phyloP scores from a whole-genome alignment of 2,888 invertebrate genomes.

The Autographa pulchrina region DNA sequence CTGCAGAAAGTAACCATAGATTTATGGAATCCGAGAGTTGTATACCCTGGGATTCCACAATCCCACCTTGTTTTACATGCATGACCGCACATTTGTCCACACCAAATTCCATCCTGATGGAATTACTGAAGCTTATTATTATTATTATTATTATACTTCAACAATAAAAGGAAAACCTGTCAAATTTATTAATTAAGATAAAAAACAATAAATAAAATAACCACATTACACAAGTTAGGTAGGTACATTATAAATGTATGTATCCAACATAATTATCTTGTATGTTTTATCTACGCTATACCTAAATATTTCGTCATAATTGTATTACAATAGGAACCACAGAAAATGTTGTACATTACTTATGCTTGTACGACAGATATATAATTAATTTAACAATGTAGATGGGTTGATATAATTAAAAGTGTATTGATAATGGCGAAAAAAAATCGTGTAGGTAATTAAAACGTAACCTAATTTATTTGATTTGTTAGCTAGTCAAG shows the following conservation, averaged over 20 bases:
- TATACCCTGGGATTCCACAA: too few species aligned
- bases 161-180: too few species aligned
- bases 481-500: not conserved
- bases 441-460: conserved; percentile 11
- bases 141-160: too few species aligned
- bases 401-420: conserved; percentile 20
- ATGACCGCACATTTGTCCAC: too few species aligned
- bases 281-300: not conserved
- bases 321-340: conserved; percentile 1
- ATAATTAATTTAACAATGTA: conserved; percentile 31
- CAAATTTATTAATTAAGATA: too few species aligned
- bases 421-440: conserved; percentile 14
- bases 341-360: not conserved
- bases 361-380: conserved; percentile 1
- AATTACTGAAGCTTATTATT: too few species aligned
- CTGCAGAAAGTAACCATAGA: too few species aligned
- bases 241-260: not conserved
- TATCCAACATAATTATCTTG: not conserved
- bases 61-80: too few species aligned
- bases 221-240: not conserved
- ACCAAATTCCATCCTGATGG: too few species aligned
- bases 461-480: not conserved
- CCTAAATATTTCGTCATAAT: conserved; percentile 6
- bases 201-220: not conserved
- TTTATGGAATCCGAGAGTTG: too few species aligned